phyloP scores from a whole-genome alignment of 2,113 vertebrate species.

The Pollachius pollachius region DNA sequence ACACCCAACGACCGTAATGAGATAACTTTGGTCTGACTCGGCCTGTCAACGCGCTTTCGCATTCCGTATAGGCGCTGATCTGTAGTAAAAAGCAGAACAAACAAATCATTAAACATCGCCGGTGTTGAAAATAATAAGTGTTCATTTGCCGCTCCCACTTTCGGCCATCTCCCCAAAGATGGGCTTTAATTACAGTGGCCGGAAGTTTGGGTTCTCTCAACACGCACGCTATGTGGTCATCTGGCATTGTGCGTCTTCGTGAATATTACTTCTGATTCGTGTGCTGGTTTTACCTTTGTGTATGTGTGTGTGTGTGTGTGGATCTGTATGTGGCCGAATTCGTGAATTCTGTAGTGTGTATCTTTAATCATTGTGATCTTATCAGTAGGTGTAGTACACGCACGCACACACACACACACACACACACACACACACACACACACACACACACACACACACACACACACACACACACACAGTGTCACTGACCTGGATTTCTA shows the following conservation, averaged over 20 bases:
- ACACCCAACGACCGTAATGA: slow-evolving; percentile 3
- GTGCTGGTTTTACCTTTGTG: not conserved
- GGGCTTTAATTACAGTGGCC: not conserved
- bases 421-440: too few relatives aligned
- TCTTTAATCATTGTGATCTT: slow-evolving; percentile 62
- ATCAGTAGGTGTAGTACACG: slow-evolving; percentile 39
- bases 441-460: too few relatives aligned
- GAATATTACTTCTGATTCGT: slow-evolving; percentile 29
- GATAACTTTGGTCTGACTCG: slow-evolving; percentile 18
- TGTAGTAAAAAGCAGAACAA: slow-evolving; percentile 11
- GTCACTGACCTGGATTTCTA: slow-evolving; percentile 57
- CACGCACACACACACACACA: too few relatives aligned
- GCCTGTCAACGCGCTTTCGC: slow-evolving; percentile 20
- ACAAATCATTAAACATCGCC: not conserved
- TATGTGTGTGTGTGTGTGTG: not conserved
- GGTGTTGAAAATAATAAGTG: slow-evolving; percentile 5
- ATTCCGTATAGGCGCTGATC: not conserved
- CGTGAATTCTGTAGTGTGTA: slow-evolving; percentile 6
- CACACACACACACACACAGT: not conserved
- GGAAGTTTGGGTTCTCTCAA: not conserved
- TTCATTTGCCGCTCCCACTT: not conserved
- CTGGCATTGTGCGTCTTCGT: not conserved
- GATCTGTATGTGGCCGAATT: slow-evolving; percentile 18
- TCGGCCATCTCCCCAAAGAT: not conserved
- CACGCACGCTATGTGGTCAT: slow-evolving; percentile 3